Percentiles rank a stretch among this genome's conserved stretches.
Evolutionary conservation across 2,888 invertebrate genomes (phyloP).

Genomic region (Catocala fraxini): DNA sequence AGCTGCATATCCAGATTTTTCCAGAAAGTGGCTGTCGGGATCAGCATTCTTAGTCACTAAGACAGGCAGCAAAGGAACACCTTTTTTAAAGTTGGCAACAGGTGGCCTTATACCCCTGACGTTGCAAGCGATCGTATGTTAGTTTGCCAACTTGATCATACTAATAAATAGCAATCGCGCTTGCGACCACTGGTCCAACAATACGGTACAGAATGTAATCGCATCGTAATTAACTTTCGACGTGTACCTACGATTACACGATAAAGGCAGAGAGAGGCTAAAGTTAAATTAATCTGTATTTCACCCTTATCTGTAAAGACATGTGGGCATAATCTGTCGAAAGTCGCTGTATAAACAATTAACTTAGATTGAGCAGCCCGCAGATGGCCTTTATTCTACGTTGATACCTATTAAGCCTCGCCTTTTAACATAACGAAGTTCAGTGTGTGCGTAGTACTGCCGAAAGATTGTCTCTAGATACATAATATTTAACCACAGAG

Average conservation of each 20-base stretch:
- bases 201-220: conserved; percentile 7
- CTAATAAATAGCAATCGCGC: not conserved
- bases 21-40: no score
- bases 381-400: conserved; percentile 31
- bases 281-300: conserved; percentile 53
- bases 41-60: no score
- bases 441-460: not conserved
- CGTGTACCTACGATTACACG: conserved; percentile 27
- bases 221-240: conserved; percentile 40
- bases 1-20: no score
- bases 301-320: conserved; percentile 48
- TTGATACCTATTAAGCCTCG: conserved; percentile 19
- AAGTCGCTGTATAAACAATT: conserved; percentile 45
- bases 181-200: not conserved
- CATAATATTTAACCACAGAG: conserved; percentile 3
- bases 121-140: no score
- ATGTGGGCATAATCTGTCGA: conserved; percentile 46
- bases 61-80: no score
- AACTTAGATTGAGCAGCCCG: conserved; percentile 37
- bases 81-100: no score
- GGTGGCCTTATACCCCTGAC: no score
- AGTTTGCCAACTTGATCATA: no score
- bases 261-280: conserved; percentile 30
- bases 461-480: not conserved
- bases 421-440: conserved; percentile 3